Evolutionary conservation across 1,140 invertebrate species (phyloP).

Genomic region (Drosophila bifasciata): DNA sequence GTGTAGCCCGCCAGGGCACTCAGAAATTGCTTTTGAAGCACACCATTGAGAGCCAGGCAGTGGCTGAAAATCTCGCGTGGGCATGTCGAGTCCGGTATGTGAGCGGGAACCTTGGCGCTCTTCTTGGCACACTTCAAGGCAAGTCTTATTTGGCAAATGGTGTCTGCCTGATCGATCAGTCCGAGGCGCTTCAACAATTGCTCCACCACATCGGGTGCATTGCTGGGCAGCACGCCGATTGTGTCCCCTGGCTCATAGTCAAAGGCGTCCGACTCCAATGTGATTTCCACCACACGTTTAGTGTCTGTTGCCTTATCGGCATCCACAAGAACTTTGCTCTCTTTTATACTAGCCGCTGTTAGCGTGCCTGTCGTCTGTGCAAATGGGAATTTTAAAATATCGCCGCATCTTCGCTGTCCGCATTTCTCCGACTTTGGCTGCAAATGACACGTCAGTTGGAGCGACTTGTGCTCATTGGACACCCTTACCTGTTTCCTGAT

Average conservation of each 20-base stretch:
- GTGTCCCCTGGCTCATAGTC: slow-evolving; percentile 71
- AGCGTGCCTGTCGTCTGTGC: slow-evolving; percentile 22
- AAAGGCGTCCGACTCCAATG: slow-evolving; percentile 30
- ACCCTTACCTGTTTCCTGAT: slow-evolving; percentile 28
- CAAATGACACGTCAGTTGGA: background rate
- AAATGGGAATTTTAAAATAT: slow-evolving; percentile 61
- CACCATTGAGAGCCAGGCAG: slow-evolving; percentile 75
- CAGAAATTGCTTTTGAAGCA: slow-evolving; percentile 83
- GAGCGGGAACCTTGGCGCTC: slow-evolving; percentile 68
- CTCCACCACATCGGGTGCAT: slow-evolving; percentile 37
- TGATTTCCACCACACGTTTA: slow-evolving; percentile 65
- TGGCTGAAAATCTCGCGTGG: slow-evolving; percentile 77
- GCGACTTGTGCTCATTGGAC: background rate
- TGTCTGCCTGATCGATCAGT: slow-evolving; percentile 47
- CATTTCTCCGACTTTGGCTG: slow-evolving; percentile 13
- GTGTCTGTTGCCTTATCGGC: slow-evolving; percentile 33
- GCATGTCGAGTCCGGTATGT: slow-evolving; percentile 76
- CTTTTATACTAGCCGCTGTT: slow-evolving; percentile 24
- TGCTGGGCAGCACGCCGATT: slow-evolving; percentile 64
- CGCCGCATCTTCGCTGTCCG: slow-evolving; percentile 53
- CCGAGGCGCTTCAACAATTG: slow-evolving; percentile 47
- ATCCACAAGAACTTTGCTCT: slow-evolving; percentile 44
- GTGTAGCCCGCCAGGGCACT: slow-evolving; percentile 56
- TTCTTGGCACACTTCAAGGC: slow-evolving; percentile 56
- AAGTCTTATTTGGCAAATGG: slow-evolving; percentile 36